Evolutionary conservation across 2,797 vertebrate species (phyloP), one percentile per base, ranked within the genome.

Genomic region (Perodicticus potto): DNA sequence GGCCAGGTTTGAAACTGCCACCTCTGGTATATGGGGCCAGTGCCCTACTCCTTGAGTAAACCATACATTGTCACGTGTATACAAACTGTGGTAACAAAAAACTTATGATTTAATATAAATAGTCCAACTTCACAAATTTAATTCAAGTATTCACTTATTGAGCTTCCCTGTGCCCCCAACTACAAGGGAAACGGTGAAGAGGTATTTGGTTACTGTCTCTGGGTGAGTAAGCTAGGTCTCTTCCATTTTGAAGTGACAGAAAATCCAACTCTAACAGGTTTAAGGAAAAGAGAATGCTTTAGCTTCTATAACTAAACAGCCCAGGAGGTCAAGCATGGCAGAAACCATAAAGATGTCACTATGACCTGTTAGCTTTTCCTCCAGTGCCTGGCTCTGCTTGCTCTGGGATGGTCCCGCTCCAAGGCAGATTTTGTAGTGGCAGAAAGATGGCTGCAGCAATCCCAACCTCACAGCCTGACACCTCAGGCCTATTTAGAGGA

Each of bases 51-150:
- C 45, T 49, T 49, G 45, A 49, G 11, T 93, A 32, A 94, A 57
- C 55, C 90, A 83, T 80, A 91, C 81, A 67, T 97, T 97, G 97
- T 95, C 65, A 93, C 96, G 81, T 87, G 89, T 90, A 91, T 83
- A 76, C 80, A 97, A 97, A 97, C 96, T 95, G 63, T 92, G 53
- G 96, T 91, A 95, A 94, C 85, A 81, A 80, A 93, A 89, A 92
- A 97, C 12, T 90, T 96, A 96, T 93, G 96, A 92, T 96, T 29
- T 90, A 83, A 57, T 74, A 19, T 80, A 92, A 93, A 93, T 86
- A 95, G 69, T 81, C 86, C 53, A 95, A 70, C 89, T 92, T 95
- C 91, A 97, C 97, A 94, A 96, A 97, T 84, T 57, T 73, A 96
- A 90, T 84, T 94, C 78, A 95, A 96, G 77, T 96, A 96, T 93